phyloP scores from a whole-genome alignment of 2,888 invertebrate genomes.

The Quadroppia sp. region DNA sequence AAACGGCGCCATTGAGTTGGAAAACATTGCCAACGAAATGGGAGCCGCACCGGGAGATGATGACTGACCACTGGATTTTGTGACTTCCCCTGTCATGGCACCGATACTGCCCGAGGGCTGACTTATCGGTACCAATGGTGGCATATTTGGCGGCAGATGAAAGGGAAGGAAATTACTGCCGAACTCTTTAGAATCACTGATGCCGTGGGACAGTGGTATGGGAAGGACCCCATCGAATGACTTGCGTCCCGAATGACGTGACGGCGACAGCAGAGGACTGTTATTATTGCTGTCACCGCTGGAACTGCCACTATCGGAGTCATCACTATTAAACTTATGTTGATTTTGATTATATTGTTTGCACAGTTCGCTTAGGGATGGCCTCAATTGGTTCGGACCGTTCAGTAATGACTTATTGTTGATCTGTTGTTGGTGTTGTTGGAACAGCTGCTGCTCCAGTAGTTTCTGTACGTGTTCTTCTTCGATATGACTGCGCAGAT shows the following conservation, averaged over 20 bases:
- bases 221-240: conserved; percentile 41
- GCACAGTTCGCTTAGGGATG: conserved; percentile 3
- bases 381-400: conserved; percentile 16
- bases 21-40: conserved; percentile 45
- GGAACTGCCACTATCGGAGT: conserved; percentile 14
- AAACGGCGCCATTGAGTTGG: conserved; percentile 48
- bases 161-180: conserved; percentile 45
- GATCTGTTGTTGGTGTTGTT: conserved; percentile 43
- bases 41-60: conserved; percentile 29
- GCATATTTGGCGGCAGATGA: conserved; percentile 45
- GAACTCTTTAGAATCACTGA: conserved; percentile 43
- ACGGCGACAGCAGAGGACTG: conserved; percentile 32
- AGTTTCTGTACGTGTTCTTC: conserved; percentile 50
- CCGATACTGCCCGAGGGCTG: conserved; percentile 32
- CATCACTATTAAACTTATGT: conserved; percentile 30
- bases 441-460: conserved; percentile 49
- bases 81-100: neutral
- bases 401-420: conserved; percentile 13
- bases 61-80: conserved; percentile 19
- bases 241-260: neutral
- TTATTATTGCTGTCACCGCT: conserved; percentile 37
- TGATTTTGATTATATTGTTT: conserved; percentile 26
- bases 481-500: conserved; percentile 59
- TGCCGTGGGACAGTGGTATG: conserved; percentile 46
- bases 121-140: conserved; percentile 46